phyloP scores from a whole-genome alignment of 2,797 vertebrate genomes.

The Danio choprae region DNA sequence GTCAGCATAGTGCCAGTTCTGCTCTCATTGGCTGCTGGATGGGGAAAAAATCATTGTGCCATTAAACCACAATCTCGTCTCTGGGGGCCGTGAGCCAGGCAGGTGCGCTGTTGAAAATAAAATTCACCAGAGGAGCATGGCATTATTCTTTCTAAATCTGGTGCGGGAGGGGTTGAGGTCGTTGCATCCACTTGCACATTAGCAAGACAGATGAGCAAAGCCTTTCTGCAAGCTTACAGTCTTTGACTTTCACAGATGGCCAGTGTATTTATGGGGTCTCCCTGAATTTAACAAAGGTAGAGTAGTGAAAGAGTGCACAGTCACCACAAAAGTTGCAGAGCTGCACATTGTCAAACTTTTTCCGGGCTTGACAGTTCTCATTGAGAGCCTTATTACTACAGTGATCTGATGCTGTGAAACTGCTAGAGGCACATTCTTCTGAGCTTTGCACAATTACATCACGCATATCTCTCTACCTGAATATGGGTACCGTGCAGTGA shows the following conservation, averaged over 20 bases:
- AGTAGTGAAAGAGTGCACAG: constrained; percentile 51
- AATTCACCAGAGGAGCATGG: constrained; percentile 56
- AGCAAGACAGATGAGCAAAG: constrained; percentile 61
- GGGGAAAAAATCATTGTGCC: constrained; percentile 31
- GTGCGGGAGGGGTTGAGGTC: constrained; percentile 36
- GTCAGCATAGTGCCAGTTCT: constrained; percentile 20
- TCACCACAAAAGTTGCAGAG: constrained; percentile 67
- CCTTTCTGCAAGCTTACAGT: constrained; percentile 61
- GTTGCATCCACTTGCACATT: constrained; percentile 59
- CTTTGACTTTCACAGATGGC: constrained; percentile 62
- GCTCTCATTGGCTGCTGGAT: constrained; percentile 36
- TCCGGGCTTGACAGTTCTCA: constrained; percentile 5
- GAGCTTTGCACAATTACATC: not conserved
- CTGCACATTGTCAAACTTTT: constrained; percentile 59
- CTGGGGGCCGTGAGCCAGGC: constrained; percentile 49
- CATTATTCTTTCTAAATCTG: constrained; percentile 59
- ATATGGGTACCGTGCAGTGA: not conserved
- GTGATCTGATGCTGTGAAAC: constrained; percentile 1
- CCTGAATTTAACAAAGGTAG: constrained; percentile 54
- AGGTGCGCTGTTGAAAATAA: constrained; percentile 69
- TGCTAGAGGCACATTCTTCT: not conserved
- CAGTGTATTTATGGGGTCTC: constrained; percentile 56
- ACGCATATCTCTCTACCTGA: not conserved
- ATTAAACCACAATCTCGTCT: constrained; percentile 46
- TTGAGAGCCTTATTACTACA: constrained; percentile 16